Conservation (phyloP, 2,888 invertebrate genomes). For the Conus canariensis region DNA sequence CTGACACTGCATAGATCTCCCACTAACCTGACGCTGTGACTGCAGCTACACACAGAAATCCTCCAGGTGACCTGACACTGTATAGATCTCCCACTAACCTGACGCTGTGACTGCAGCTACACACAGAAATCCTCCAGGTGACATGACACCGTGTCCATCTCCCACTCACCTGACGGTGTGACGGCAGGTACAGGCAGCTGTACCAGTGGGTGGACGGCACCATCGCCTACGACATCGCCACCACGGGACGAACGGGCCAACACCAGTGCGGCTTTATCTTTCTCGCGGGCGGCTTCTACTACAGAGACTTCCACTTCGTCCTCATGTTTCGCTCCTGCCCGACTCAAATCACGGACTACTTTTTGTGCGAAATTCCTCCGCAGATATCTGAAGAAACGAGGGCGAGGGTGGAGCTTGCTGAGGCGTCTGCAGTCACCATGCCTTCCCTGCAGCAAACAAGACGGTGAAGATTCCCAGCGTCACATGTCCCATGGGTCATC, state of each 20-base stretch:
- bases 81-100: no score
- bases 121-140: no score
- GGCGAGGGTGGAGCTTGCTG: no score
- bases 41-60: no score
- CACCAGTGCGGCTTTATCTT: not conserved
- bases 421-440: not conserved
- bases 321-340: not conserved
- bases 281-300: not conserved
- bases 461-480: not conserved
- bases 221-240: not conserved
- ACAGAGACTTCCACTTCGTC: not conserved
- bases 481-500: not conserved
- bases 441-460: not conserved
- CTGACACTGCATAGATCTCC: no score
- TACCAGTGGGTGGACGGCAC: not conserved
- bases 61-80: no score
- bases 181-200: not conserved
- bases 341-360: not conserved
- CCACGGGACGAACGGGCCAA: not conserved
- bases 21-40: no score
- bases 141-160: no score
- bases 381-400: no score
- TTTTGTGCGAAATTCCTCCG: not conserved
- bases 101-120: no score
- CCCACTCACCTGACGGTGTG: no score